Evolutionary conservation across 2,888 invertebrate genomes (phyloP), one percentile per base, ranked within the genome.

Genomic region (Latrodectus hesperus): DNA sequence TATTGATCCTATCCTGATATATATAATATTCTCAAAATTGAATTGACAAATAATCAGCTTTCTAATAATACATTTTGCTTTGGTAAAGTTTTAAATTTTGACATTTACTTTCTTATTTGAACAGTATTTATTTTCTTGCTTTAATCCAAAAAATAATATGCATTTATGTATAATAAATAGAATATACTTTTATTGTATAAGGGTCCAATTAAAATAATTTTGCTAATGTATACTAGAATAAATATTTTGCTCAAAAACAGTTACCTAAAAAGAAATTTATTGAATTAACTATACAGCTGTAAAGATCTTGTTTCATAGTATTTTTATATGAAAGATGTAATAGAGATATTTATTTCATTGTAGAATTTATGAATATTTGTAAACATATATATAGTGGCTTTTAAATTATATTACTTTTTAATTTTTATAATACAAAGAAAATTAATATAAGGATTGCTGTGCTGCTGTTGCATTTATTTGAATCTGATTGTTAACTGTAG

Each of bases 161-260:
- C 38, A 38, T 38, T 38, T 38, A 38, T 38, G 38, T 38, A 55
- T 55, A 60, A 60, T 60, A 60, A 60, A 60, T 60, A 12, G 10
- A 60, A 11, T 60, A 60, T 60, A 60, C 60, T 60, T 60, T 85
- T 85, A 74, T 85, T 51, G 71, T 75, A 80, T 64, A 72, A 80
- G 85, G 85, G 85, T 85, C 85, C 85, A 85, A 85, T 70, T 85
- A 65, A 73, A 22, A 73, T 73, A 75, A 68, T 85, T 80, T 74
- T 85, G 83, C 83, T 71, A 74, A 38, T 38, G 38, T 53, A 16
- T 55, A 82, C 52, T 38, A 71, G 70, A 83, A 51, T 60, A 68
- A 65, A 26, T 53, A 65, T 73, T n/a, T 74, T 74, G 73, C 74
- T 73, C 81, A 72, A 49, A 81, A 74, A 26, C 53, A 78, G 16